Conservation (phyloP, 2,113 vertebrate species). For the Microtus richardsoni region DNA sequence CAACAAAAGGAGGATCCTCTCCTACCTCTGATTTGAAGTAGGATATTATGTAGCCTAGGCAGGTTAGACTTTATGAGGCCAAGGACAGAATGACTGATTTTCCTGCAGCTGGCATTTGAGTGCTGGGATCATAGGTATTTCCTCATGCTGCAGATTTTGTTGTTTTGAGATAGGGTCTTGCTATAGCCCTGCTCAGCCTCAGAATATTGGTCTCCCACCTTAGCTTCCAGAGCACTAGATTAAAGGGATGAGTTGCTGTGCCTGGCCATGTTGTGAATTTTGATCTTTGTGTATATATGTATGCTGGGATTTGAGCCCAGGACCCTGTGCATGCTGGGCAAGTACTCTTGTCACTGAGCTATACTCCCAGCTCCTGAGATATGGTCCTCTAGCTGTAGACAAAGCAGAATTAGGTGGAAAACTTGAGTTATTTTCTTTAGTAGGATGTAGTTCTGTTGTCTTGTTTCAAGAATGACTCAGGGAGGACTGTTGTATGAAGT, state of each 20-base stretch:
- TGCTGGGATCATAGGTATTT: neutral
- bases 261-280: neutral
- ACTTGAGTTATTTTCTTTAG: constrained; percentile 13
- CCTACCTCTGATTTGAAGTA: no score
- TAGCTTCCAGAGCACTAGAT: neutral
- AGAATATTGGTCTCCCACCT: neutral
- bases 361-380: neutral
- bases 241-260: neutral
- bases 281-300: neutral
- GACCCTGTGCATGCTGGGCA: neutral
- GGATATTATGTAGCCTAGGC: neutral
- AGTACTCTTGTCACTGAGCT: neutral
- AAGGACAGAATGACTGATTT: neutral
- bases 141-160: neutral
- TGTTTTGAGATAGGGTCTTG: neutral
- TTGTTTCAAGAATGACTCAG: constrained; percentile 37
- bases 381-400: neutral
- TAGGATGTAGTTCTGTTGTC: neutral
- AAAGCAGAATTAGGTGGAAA: neutral
- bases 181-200: neutral
- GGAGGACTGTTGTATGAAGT: neutral
- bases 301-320: neutral
- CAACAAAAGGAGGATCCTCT: neutral
- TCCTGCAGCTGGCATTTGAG: neutral
- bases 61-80: neutral